A percentile compares a stretch with the other conserved stretches of the same genome.
These are phyloP conservation scores for Cnemophilus loriae DNA, from an alignment of 2,113 vertebrate genomes.

Conservation along the genomic window DNA sequence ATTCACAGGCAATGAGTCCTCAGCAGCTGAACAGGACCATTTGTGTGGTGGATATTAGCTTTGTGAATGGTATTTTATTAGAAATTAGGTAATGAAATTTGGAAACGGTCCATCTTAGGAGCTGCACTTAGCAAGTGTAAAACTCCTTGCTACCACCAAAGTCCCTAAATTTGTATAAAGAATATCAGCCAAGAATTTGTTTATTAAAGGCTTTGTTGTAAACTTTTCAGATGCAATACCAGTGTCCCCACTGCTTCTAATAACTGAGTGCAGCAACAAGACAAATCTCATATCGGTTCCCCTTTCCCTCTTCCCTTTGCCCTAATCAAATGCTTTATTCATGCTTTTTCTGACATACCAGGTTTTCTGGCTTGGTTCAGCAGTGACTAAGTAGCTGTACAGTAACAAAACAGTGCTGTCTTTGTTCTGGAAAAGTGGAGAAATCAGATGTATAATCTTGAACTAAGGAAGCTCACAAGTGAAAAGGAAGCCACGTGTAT, in stretches of 20 bases:
- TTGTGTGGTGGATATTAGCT: not conserved
- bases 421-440: constrained; percentile 35
- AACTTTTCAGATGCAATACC: not conserved
- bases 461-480: not conserved
- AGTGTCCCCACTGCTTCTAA: not conserved
- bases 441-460: constrained; percentile 8
- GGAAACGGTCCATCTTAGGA: not conserved
- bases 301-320: not conserved
- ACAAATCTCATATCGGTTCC: not conserved
- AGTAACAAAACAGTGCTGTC: constrained; percentile 18
- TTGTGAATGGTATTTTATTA: not conserved
- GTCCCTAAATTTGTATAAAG: not conserved
- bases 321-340: constrained; percentile 49
- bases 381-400: constrained; percentile 11
- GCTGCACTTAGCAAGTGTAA: not conserved
- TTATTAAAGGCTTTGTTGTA: not conserved
- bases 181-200: not conserved
- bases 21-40: not conserved
- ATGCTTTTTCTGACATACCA: constrained; percentile 10
- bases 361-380: not conserved
- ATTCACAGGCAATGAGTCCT: not conserved
- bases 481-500: not conserved
- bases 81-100: not conserved
- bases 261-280: not conserved
- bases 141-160: not conserved